phyloP scores from a whole-genome alignment of 2,888 invertebrate species.

The Bombyx huttoni region DNA sequence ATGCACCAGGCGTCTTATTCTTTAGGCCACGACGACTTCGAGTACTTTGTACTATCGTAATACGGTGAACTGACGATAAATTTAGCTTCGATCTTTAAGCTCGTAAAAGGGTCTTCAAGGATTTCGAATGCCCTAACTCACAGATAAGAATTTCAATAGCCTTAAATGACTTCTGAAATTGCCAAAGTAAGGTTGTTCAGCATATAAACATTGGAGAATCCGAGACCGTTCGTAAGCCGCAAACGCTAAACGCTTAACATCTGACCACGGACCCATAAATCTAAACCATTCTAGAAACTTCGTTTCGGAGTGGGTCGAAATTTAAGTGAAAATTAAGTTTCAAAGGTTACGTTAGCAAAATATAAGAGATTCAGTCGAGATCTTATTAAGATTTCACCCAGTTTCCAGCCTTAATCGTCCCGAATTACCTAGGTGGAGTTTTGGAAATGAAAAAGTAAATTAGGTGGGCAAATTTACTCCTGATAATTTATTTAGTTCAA shows the following conservation, averaged over 20 bases:
- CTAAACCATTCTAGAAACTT: slow-evolving; percentile 4
- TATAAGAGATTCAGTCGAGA: slow-evolving; percentile 1
- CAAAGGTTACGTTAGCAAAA: slow-evolving; percentile 4
- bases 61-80: too few relatives aligned
- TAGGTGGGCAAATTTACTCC: neutral
- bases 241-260: slow-evolving; percentile 4
- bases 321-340: slow-evolving; percentile 6
- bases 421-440: neutral
- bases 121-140: neutral
- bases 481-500: neutral
- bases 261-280: slow-evolving; percentile 4
- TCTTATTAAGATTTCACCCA: slow-evolving; percentile 1
- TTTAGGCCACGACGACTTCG: too few relatives aligned
- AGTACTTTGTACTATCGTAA: too few relatives aligned
- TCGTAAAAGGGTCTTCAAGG: neutral
- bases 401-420: neutral
- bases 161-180: neutral
- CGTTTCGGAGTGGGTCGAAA: slow-evolving; percentile 5
- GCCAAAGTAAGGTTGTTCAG: neutral
- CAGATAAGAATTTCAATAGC: neutral
- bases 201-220: neutral
- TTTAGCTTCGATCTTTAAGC: too few relatives aligned
- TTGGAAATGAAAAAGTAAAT: neutral
- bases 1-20: too few relatives aligned
- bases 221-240: neutral